A percentile compares a stretch with the other conserved stretches of the same genome.
phyloP scores from a whole-genome alignment of 2,797 vertebrate species.

The Anabas testudineus region DNA sequence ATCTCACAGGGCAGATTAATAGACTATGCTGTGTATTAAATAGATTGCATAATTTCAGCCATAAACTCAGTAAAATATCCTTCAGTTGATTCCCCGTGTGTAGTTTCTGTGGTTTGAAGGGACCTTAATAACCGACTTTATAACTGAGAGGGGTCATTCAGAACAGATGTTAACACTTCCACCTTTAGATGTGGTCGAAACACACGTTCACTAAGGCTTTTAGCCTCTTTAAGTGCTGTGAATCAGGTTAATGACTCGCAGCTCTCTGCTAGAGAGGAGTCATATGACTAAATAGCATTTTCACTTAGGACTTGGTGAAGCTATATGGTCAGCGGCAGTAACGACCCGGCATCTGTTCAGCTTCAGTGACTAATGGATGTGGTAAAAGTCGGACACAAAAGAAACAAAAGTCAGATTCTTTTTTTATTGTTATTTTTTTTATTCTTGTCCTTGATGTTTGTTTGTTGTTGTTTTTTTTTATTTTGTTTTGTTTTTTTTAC shows the following conservation, averaged over 20 bases:
- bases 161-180: background rate
- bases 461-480: slow-evolving; percentile 13
- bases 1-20: background rate
- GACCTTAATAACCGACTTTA: background rate
- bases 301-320: no score
- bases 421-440: slow-evolving; percentile 54
- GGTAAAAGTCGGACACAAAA: slow-evolving; percentile 17
- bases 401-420: slow-evolving; percentile 29
- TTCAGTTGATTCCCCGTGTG: no score
- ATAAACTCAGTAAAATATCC: background rate
- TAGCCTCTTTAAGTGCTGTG: background rate
- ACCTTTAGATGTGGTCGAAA: background rate
- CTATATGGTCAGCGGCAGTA: background rate
- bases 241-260: background rate
- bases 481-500: slow-evolving; percentile 66
- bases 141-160: background rate
- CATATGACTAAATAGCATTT: background rate
- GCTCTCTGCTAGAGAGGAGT: background rate
- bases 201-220: background rate
- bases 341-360: background rate
- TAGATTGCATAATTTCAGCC: background rate
- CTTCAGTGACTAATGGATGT: no score
- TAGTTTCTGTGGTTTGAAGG: no score
- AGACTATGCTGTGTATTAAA: background rate
- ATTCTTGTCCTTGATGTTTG: slow-evolving; percentile 68